phyloP scores from a whole-genome alignment of 1,140 invertebrate genomes.

The Acromyrmex heyeri region DNA sequence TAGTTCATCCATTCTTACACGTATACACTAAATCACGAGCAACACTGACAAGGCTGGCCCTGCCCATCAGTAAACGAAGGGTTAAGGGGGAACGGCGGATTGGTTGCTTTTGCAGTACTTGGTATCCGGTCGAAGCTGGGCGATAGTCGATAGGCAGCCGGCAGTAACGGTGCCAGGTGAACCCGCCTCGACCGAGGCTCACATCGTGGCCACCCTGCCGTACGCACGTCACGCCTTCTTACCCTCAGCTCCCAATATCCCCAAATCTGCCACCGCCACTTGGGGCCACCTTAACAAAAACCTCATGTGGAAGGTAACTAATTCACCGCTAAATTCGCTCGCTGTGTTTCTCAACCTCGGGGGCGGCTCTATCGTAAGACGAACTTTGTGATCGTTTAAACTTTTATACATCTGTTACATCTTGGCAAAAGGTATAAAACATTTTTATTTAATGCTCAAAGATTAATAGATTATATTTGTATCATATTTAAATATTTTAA shows the following conservation, averaged over 20 bases:
- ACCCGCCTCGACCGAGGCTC: conserved; percentile 83
- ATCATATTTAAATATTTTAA: neutral
- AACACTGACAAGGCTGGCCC: conserved; percentile 8
- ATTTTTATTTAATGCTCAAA: neutral
- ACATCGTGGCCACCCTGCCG: conserved; percentile 87
- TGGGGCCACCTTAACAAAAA: conserved; percentile 90
- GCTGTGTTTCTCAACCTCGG: conserved; percentile 49
- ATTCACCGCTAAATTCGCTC: conserved; percentile 77
- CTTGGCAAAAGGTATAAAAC: neutral
- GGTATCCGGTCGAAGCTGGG: conserved; percentile 86
- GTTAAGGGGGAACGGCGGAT: conserved; percentile 82
- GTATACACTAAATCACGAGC: conserved; percentile 43
- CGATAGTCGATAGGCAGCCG: conserved; percentile 84
- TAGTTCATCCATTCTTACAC: conserved; percentile 40
- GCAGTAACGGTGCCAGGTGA: conserved; percentile 80
- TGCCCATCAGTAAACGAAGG: conserved; percentile 72
- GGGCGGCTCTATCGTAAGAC: conserved; percentile 38
- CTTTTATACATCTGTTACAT: neutral
- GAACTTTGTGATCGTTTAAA: neutral
- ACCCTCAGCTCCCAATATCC: conserved; percentile 88
- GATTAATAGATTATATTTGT: neutral
- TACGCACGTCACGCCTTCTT: conserved; percentile 88
- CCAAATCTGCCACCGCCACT: conserved; percentile 89
- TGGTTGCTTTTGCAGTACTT: conserved; percentile 86
- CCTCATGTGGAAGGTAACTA: conserved; percentile 90